Evolutionary conservation across 2,888 invertebrate genomes (phyloP).

Genomic region (Dynastes maya): DNA sequence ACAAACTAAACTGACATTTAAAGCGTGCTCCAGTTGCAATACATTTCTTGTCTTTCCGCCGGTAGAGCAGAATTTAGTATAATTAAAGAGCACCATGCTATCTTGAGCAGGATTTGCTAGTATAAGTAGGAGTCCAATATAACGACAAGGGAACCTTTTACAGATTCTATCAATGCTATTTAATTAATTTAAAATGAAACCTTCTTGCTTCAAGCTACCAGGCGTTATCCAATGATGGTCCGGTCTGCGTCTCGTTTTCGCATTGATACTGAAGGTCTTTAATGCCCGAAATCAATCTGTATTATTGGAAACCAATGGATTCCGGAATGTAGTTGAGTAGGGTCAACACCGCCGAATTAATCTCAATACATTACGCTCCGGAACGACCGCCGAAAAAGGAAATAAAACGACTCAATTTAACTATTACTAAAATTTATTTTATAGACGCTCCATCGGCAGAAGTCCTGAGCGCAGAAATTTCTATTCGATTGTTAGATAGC

Average conservation of each 20-base stretch:
- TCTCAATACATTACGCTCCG: conserved; percentile 38
- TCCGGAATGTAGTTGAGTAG: conserved; percentile 37
- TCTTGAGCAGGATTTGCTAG: background rate
- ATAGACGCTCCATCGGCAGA: background rate
- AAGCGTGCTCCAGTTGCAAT: no score
- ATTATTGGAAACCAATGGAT: conserved; percentile 43
- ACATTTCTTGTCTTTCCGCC: background rate
- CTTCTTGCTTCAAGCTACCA: conserved; percentile 22
- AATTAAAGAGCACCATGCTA: background rate
- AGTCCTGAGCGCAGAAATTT: background rate
- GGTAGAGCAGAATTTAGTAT: background rate
- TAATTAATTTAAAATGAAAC: conserved; percentile 44
- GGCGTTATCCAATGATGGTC: background rate
- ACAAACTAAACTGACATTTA: no score
- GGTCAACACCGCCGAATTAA: conserved; percentile 44
- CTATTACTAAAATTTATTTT: conserved; percentile 22
- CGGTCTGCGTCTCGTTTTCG: background rate
- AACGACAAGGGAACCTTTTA: background rate
- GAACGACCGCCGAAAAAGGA: conserved; percentile 27
- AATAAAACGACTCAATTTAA: conserved; percentile 42
- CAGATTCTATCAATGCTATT: conserved; percentile 30
- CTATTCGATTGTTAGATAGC: background rate
- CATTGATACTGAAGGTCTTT: conserved; percentile 39
- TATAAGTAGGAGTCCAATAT: background rate
- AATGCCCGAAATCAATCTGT: conserved; percentile 40